A percentile compares a stretch with the other conserved stretches of the same genome.
These are phyloP conservation scores for Poecilia wingei DNA, from an alignment of 2,797 vertebrate genomes.

Conservation along the genomic window DNA sequence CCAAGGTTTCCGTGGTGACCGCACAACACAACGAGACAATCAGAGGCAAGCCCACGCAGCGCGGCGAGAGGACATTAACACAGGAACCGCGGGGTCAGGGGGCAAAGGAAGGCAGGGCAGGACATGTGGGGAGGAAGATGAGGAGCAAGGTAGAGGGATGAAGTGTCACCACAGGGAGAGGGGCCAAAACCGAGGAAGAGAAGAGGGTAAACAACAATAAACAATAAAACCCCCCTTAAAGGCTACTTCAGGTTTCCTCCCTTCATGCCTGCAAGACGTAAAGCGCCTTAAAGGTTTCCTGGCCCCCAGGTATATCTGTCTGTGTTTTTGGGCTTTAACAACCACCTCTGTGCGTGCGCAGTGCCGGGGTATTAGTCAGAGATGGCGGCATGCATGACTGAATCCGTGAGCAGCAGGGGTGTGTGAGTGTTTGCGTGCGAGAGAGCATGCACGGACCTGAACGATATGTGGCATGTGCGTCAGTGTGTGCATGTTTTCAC, in stretches of 20 bases:
- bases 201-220: slow-evolving; percentile 69
- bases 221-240: slow-evolving; percentile 65
- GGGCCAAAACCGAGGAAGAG: slow-evolving; percentile 17
- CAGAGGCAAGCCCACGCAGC: slow-evolving; percentile 87
- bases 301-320: slow-evolving; percentile 54
- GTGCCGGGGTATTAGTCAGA: slow-evolving; percentile 60
- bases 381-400: slow-evolving; percentile 71
- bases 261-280: slow-evolving; percentile 61
- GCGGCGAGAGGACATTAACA: slow-evolving; percentile 84
- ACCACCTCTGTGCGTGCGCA: slow-evolving; percentile 34
- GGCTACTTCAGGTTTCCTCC: slow-evolving; percentile 59
- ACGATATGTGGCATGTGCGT: slow-evolving; percentile 51
- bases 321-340: slow-evolving; percentile 52
- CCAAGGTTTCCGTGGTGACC: slow-evolving; percentile 89
- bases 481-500: slow-evolving; percentile 48
- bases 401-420: slow-evolving; percentile 64
- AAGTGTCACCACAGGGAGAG: slow-evolving; percentile 43
- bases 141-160: slow-evolving; percentile 60
- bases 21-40: slow-evolving; percentile 88
- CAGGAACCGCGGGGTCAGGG: slow-evolving; percentile 82
- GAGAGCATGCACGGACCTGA: slow-evolving; percentile 52
- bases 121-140: slow-evolving; percentile 53
- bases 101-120: slow-evolving; percentile 72
- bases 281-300: slow-evolving; percentile 68
- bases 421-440: slow-evolving; percentile 31